These are phyloP conservation scores for Ernsta delagoae DNA, from an alignment of 2,888 invertebrate species.

Conservation along the genomic window DNA sequence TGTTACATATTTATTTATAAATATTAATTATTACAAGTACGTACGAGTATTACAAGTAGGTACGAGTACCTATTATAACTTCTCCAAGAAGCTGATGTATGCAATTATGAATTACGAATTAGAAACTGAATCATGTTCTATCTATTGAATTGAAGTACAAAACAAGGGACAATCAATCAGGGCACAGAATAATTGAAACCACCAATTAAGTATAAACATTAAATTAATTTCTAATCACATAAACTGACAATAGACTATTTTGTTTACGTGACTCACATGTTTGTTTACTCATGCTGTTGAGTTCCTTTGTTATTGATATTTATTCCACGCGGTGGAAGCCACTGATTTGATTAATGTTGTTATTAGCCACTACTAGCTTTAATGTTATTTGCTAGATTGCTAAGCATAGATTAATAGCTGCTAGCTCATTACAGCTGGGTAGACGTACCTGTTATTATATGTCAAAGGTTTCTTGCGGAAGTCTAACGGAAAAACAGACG, in stretches of 20 bases:
- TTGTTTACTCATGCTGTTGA: neutral
- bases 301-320: conserved; percentile 28
- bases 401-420: conserved; percentile 3
- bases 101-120: too few relatives aligned
- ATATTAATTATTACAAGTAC: too few relatives aligned
- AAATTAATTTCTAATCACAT: neutral
- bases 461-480: neutral
- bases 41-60: too few relatives aligned
- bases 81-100: too few relatives aligned
- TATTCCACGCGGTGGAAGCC: conserved; percentile 15
- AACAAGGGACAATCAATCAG: too few relatives aligned
- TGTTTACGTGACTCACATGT: conserved; percentile 5
- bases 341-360: conserved; percentile 22
- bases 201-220: too few relatives aligned
- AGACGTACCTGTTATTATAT: neutral
- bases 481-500: neutral
- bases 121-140: too few relatives aligned
- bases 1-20: too few relatives aligned
- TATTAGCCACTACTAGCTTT: conserved; percentile 1
- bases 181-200: too few relatives aligned
- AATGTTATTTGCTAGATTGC: neutral
- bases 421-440: neutral
- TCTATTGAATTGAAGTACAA: too few relatives aligned
- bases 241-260: neutral
- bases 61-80: too few relatives aligned